Base-by-base conservation (phyloP, 2,113 vertebrate species). In the Plecturocebus donacophilus region DNA sequence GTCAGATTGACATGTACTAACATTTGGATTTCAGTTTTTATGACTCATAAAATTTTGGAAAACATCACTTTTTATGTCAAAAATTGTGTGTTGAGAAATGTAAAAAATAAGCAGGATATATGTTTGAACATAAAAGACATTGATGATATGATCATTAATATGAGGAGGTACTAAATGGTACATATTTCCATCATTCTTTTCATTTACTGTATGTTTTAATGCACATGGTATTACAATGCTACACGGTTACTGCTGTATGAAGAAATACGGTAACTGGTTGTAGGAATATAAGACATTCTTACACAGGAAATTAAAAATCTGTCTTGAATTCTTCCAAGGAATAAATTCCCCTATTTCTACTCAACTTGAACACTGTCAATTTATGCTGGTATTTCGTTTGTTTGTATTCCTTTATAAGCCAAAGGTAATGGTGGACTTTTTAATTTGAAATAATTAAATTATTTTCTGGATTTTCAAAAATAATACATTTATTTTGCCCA, bases 91-190 rank as follows among this genome's bases (percentile, higher is more conserved):
- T 90, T 81, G 40, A 35, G 93, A 87, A 91, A 80, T 89, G 79
- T 96, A 3, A 71, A 82, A 96, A 91, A 52, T 96, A 94, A 94
- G 8, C 45, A 89, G 49, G 16, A 16, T 86, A 45, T 90, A 38
- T 11, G 49, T 68, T 61, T 89, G 47, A 96, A 40, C 23, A 70
- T 47, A 40, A 77, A 79, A 93, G 3, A 42, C 23, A 23, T 52
- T 23, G 80, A 82, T 40, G 17, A 35, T 19, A 40, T 80, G 10
- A 68, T 68, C 32, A n/a, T 82, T 88, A 56, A 23, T 79, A 54
- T 75, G 54, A 82, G 12, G 42, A 25, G n/a, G 54, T 80, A 64
- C 45, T 64, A 32, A 58, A 23, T 68, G 66, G 6, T 71, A 12
- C 20, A 19, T 73, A 30, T 70, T 79, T 54, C 61, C 17, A 38